Evolutionary conservation across 1,140 invertebrate genomes (phyloP).

Genomic region (Drosophila watanabei): DNA sequence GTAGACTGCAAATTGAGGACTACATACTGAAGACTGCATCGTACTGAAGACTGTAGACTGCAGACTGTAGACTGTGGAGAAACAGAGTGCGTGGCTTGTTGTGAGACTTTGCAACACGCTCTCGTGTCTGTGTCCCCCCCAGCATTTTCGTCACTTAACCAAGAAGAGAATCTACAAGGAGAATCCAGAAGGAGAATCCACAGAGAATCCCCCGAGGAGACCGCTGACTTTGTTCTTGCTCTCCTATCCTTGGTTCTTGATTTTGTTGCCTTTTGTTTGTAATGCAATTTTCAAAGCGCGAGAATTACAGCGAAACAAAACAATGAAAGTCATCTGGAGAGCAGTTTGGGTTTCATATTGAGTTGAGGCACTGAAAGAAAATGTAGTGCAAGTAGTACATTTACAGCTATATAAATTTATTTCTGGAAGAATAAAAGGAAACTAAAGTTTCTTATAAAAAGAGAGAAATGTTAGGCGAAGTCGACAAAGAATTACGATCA

Average conservation of each 20-base stretch:
- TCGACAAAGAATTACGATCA: accelerated
- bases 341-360: slow-evolving; percentile 39
- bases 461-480: neutral
- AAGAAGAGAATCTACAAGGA: slow-evolving; percentile 9
- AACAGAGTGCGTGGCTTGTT: slow-evolving; percentile 49
- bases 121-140: slow-evolving; percentile 26
- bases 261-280: slow-evolving; percentile 70
- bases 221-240: slow-evolving; percentile 27
- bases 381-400: too few species aligned
- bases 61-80: neutral
- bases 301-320: slow-evolving; percentile 79
- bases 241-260: slow-evolving; percentile 44
- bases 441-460: neutral
- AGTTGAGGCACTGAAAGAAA: slow-evolving; percentile 1
- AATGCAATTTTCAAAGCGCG: slow-evolving; percentile 84
- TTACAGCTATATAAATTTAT: too few species aligned
- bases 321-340: slow-evolving; percentile 68
- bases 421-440: neutral
- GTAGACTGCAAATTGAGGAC: neutral
- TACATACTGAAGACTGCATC: neutral
- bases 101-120: slow-evolving; percentile 48
- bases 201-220: slow-evolving; percentile 38
- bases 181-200: slow-evolving; percentile 13
- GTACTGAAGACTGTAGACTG: neutral
- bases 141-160: slow-evolving; percentile 43